Base-by-base conservation (phyloP, 2,888 invertebrate genomes). In the Zele albiditarsus region DNA sequence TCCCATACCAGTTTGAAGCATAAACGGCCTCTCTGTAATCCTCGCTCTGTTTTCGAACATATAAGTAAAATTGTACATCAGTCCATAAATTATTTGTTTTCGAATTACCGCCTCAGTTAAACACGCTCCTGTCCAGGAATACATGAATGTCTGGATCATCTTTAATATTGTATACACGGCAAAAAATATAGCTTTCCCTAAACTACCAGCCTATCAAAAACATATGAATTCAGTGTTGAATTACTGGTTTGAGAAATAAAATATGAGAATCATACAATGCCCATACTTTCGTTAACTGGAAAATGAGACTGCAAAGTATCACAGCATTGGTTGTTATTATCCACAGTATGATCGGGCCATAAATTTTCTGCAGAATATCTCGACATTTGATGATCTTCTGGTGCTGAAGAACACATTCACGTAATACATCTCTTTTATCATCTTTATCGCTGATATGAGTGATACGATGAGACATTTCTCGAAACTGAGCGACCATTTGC, bases 401-500 rank as follows among this genome's bases (percentile, higher is more conserved):
- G 8, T 75, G 70, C 31, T 71, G 66, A 12, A 20, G 53, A 5
- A 66, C 31, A 25, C 67, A 71, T 53, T 71, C 42, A 3, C 60
- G 38, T 5, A 71, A 46, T 6, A 71, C 25, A 31, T 28, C 31
- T n/a, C 31, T 57, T 16, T 62, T 57, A 16, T 60, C 14, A 28
- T 4, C 42, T 5, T 58, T 10, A 1, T 60, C n/a, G 31, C 62
- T 53, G 20, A 66, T 49, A 49, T 71, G 53, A 12, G 63, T 57
- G 38, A 82, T 78, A 2, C 79, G 76, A 38, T 72, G 62, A 0
- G 80, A 73, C 20, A 84, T 74, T 4, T 77, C 75, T 0, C 80
- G 79, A 4, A 86, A 65, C 27, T 83, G 77, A 5, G 82, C 82
- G 4, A 79, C 74, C 53, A 86, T 82, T 62, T 84, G 82, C 67